Evolutionary conservation across 2,888 invertebrate genomes (phyloP).

Genomic region (Orthosia incerta): DNA sequence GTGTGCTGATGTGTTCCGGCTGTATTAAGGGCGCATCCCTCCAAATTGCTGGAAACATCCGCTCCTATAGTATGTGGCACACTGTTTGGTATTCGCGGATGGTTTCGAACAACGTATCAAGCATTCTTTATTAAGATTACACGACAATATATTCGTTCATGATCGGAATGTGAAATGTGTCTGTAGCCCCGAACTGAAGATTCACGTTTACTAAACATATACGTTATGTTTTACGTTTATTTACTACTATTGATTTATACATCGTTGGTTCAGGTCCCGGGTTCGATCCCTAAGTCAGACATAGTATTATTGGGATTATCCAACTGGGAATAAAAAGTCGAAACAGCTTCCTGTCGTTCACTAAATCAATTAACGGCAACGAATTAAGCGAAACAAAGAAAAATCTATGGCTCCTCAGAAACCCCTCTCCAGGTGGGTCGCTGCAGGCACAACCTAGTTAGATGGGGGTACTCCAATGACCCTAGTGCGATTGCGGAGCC

Average conservation of each 20-base stretch:
- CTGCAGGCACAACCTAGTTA: too few relatives aligned
- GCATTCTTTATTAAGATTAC: conserved; percentile 47
- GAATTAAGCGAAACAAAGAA: too few relatives aligned
- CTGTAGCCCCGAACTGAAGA: not conserved
- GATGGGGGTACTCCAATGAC: too few relatives aligned
- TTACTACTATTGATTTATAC: not conserved
- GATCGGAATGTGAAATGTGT: conserved; percentile 13
- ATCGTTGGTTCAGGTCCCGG: too few relatives aligned
- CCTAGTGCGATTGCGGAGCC: too few relatives aligned
- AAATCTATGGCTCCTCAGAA: too few relatives aligned
- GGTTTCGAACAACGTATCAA: conserved; percentile 35
- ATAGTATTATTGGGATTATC: too few relatives aligned
- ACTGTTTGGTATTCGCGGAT: conserved; percentile 46
- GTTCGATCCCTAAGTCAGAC: too few relatives aligned
- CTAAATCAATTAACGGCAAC: too few relatives aligned
- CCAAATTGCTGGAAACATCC: conserved; percentile 50
- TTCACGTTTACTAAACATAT: not conserved
- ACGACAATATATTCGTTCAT: conserved; percentile 23
- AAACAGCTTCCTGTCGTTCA: too few relatives aligned
- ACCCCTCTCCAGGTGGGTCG: too few relatives aligned
- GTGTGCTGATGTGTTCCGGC: conserved; percentile 54
- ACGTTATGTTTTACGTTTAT: not conserved
- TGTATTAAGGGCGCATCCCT: conserved; percentile 47
- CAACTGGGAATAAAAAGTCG: too few relatives aligned
- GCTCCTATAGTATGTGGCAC: conserved; percentile 28